phyloP scores from a whole-genome alignment of 2,888 invertebrate genomes.

The Phlogophora meticulosa region DNA sequence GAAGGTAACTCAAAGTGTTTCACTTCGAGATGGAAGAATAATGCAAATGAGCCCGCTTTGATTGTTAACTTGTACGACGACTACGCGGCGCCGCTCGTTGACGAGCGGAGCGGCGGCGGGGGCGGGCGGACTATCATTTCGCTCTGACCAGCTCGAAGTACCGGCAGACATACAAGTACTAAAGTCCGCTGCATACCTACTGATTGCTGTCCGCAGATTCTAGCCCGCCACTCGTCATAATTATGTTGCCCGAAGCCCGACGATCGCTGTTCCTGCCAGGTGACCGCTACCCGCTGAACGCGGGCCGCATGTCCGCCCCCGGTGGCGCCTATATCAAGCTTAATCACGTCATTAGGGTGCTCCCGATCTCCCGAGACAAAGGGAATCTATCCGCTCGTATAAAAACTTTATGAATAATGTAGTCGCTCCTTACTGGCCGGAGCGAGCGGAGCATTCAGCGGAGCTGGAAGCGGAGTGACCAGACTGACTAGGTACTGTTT shows the following conservation, averaged over 20 bases:
- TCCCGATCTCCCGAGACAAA: slow-evolving; percentile 29
- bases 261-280: too few relatives aligned
- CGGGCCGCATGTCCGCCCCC: background rate
- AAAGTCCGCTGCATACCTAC: too few relatives aligned
- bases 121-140: too few relatives aligned
- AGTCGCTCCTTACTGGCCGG: background rate
- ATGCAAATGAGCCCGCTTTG: slow-evolving; percentile 59
- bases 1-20: slow-evolving; percentile 50
- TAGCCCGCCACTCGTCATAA: background rate
- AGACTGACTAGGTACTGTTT: too few relatives aligned
- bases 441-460: background rate
- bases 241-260: background rate
- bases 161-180: too few relatives aligned
- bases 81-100: background rate
- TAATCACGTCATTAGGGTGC: slow-evolving; percentile 45
- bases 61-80: slow-evolving; percentile 55
- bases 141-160: too few relatives aligned
- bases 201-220: too few relatives aligned
- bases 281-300: background rate
- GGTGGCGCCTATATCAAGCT: slow-evolving; percentile 8
- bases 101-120: slow-evolving; percentile 3
- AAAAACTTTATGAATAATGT: slow-evolving; percentile 51
- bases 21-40: slow-evolving; percentile 49
- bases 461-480: background rate
- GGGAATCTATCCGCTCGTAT: slow-evolving; percentile 30